Evolutionary conservation across 1,140 invertebrate genomes (phyloP).

Genomic region (Steinernema feltiae): DNA sequence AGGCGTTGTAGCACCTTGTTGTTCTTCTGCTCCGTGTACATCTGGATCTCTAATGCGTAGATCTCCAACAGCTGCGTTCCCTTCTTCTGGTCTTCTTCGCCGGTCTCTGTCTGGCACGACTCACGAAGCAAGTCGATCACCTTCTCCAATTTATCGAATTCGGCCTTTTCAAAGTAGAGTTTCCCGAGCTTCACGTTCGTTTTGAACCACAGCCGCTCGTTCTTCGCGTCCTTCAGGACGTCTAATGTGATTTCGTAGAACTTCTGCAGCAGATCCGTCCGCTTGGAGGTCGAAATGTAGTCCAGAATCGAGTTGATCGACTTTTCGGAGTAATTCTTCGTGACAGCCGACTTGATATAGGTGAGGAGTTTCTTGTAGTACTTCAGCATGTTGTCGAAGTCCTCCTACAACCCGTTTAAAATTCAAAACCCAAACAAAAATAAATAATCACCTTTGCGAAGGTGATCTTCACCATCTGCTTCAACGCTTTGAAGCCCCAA

Average conservation of each 20-base stretch:
- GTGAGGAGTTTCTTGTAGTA: conserved; percentile 91
- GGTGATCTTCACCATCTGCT: conserved; percentile 99
- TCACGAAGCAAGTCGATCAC: conserved; percentile 94
- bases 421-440: conserved; percentile 12
- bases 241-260: conserved; percentile 99
- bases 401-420: conserved; percentile 65
- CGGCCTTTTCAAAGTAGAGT: conserved; percentile 89
- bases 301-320: conserved; percentile 99
- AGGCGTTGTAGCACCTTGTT: conserved; percentile 86
- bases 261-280: conserved; percentile 98
- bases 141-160: conserved; percentile 87
- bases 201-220: conserved; percentile 98
- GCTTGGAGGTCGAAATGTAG: conserved; percentile 80
- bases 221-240: conserved; percentile 94
- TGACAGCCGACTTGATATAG: conserved; percentile 91
- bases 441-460: conserved; percentile 80
- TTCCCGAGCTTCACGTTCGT: conserved; percentile 99
- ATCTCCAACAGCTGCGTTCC: conserved; percentile 90
- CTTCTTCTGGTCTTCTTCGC: conserved; percentile 98
- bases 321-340: conserved; percentile 97
- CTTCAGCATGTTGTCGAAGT: conserved; percentile 93
- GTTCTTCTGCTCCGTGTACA: conserved; percentile 99
- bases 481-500: conserved; percentile 99
- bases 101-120: conserved; percentile 96
- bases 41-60: conserved; percentile 98